Evolutionary conservation across 2,888 invertebrate species (phyloP).

Genomic region (Biston stratarius): DNA sequence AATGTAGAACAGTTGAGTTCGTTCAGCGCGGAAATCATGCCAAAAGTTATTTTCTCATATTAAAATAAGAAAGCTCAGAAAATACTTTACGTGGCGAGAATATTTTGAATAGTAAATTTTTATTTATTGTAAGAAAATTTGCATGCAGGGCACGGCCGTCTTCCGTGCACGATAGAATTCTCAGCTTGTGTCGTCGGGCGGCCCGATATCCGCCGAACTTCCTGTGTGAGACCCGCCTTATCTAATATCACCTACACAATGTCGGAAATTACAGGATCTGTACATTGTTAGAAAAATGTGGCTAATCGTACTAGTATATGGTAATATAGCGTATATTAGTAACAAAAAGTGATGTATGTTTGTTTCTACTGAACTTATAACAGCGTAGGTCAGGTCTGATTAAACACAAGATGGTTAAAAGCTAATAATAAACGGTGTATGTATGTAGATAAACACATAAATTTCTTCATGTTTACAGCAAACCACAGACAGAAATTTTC

Average conservation of each 20-base stretch:
- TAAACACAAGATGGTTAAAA: no score
- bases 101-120: slow-evolving; percentile 23
- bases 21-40: slow-evolving; percentile 4
- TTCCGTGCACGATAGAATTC: slow-evolving; percentile 30
- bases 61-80: slow-evolving; percentile 23
- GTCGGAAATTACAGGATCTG: slow-evolving; percentile 12
- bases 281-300: slow-evolving; percentile 1
- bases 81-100: slow-evolving; percentile 27
- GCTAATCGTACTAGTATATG: background rate
- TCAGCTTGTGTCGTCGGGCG: slow-evolving; percentile 22
- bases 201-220: slow-evolving; percentile 31
- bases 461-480: no score
- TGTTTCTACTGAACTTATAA: no score
- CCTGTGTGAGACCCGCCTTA: slow-evolving; percentile 26
- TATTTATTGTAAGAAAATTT: slow-evolving; percentile 28
- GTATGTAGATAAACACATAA: no score
- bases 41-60: slow-evolving; percentile 19
- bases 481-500: no score
- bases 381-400: no score
- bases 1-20: slow-evolving; percentile 24
- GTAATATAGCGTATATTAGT: no score
- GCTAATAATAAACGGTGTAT: no score
- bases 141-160: slow-evolving; percentile 21
- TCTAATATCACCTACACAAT: slow-evolving; percentile 17
- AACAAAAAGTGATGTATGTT: no score